Conservation (phyloP, 2,113 vertebrate genomes). For the Ictalurus furcatus region DNA sequence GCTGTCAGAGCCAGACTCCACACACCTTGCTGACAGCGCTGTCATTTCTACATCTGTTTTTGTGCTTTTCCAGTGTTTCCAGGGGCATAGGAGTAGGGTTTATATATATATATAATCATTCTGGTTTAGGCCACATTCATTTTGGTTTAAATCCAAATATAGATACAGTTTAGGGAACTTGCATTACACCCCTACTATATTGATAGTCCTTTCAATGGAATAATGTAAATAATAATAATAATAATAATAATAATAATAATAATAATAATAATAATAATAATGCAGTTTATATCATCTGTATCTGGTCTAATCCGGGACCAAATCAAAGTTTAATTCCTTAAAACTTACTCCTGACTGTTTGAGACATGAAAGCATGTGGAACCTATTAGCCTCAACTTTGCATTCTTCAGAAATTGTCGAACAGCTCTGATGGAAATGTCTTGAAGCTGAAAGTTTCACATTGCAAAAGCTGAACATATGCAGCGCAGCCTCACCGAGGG, state of each 20-base stretch:
- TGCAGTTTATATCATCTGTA: no score
- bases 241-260: no score
- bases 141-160: neutral
- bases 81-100: neutral
- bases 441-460: slow-evolving; percentile 40
- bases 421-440: neutral
- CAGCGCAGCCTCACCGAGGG: neutral
- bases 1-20: neutral
- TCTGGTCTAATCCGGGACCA: neutral
- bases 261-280: neutral
- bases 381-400: neutral
- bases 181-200: neutral
- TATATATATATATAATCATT: neutral
- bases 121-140: neutral
- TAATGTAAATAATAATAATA: neutral
- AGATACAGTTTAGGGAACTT: neutral
- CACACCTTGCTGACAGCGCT: neutral
- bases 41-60: neutral
- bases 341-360: neutral
- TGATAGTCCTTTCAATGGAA: neutral
- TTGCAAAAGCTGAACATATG: slow-evolving; percentile 17
- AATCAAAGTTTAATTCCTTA: neutral
- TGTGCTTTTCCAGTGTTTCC: no score
- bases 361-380: neutral
- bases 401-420: neutral